Percentiles rank a stretch among this genome's conserved stretches.
These are phyloP conservation scores for Leucopternis melanops DNA, from an alignment of 2,113 vertebrate species.

Conservation along the genomic window DNA sequence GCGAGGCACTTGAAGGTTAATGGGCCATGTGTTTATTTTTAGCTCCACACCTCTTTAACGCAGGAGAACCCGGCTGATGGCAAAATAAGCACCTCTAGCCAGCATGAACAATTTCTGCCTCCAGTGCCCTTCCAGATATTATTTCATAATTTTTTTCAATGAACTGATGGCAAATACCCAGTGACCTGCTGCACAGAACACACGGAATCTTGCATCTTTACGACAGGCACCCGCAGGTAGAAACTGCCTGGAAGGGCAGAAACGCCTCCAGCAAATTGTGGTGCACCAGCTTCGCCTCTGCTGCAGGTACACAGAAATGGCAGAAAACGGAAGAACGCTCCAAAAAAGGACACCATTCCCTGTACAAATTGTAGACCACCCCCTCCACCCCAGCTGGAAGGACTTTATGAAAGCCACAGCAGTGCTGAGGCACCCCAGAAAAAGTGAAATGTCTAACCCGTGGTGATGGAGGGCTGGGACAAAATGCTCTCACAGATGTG, in stretches of 20 bases:
- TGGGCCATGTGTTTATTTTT: conserved; percentile 28
- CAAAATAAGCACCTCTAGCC: not conserved
- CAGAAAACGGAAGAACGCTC: not conserved
- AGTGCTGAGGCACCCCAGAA: not conserved
- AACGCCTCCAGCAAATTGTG: not conserved
- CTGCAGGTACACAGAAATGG: not conserved
- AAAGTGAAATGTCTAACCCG: not conserved
- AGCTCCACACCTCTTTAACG: not conserved
- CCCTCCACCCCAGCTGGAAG: not conserved
- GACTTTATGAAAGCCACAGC: not conserved
- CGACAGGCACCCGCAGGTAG: not conserved
- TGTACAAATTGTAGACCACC: not conserved
- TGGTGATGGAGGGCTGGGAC: not conserved
- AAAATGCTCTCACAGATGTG: not conserved
- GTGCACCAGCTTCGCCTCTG: not conserved
- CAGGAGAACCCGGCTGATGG: not conserved
- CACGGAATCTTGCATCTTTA: not conserved
- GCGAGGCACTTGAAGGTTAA: not conserved
- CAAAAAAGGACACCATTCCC: not conserved
- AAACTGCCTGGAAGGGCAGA: not conserved
- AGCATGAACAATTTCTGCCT: not conserved
- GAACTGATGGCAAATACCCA: not conserved
- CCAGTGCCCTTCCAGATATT: not conserved
- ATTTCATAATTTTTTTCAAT: not conserved
- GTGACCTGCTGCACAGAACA: not conserved